A percentile compares a stretch with the other conserved stretches of the same genome.
These are phyloP conservation scores for Taenaris catops DNA, from an alignment of 2,888 invertebrate genomes.

Conservation along the genomic window DNA sequence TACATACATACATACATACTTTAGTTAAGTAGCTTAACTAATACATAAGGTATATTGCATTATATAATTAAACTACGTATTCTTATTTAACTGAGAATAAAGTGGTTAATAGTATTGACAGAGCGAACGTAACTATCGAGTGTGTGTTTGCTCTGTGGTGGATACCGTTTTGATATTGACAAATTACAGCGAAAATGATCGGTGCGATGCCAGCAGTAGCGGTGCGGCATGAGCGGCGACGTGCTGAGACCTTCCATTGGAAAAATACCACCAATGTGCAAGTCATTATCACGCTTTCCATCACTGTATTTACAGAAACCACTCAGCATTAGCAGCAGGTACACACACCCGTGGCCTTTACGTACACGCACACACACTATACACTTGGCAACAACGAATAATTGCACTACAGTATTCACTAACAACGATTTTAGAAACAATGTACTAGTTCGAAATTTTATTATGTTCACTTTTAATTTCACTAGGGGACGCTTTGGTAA, in stretches of 20 bases:
- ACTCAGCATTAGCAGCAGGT: slow-evolving; percentile 54
- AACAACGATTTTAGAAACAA: slow-evolving; percentile 62
- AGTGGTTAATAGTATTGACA: too few relatives aligned
- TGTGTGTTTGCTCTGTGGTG: too few relatives aligned
- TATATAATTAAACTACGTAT: too few relatives aligned
- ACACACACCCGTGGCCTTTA: slow-evolving; percentile 33
- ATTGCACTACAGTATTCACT: slow-evolving; percentile 72
- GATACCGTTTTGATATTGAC: slow-evolving; percentile 6
- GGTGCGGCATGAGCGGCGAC: slow-evolving; percentile 88
- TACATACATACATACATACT: too few relatives aligned
- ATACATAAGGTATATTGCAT: too few relatives aligned
- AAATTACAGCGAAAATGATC: slow-evolving; percentile 83
- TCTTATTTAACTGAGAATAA: too few relatives aligned
- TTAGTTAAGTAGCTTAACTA: too few relatives aligned
- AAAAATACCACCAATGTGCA: slow-evolving; percentile 98
- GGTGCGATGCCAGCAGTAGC: slow-evolving; percentile 94
- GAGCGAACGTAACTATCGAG: too few relatives aligned
- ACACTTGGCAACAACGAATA: slow-evolving; percentile 72
- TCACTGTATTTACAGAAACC: slow-evolving; percentile 52
- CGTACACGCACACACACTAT: slow-evolving; percentile 42
- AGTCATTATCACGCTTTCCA: slow-evolving; percentile 82
- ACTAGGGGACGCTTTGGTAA: slow-evolving; percentile 75
- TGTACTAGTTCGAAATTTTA: slow-evolving; percentile 69
- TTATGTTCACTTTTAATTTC: slow-evolving; percentile 67
- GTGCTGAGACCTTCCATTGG: slow-evolving; percentile 95